phyloP scores from a whole-genome alignment of 2,113 vertebrate species.

The Thalassarche chlororhynchos region DNA sequence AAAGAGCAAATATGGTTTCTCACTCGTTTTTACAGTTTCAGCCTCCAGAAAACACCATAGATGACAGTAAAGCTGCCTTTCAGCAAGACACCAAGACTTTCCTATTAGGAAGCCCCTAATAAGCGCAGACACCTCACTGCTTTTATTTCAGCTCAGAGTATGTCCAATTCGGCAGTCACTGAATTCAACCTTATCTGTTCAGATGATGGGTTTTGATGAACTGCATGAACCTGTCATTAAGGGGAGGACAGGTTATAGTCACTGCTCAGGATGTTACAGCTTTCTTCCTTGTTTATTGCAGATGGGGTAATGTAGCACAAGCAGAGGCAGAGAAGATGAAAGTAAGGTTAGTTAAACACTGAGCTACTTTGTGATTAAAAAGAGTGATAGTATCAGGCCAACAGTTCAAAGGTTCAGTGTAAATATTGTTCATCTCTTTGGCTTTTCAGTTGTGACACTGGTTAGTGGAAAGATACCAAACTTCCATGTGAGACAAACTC shows the following conservation, averaged over 20 bases:
- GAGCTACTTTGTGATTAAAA: conserved; percentile 18
- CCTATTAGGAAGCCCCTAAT: conserved; percentile 6
- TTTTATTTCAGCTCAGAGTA: conserved; percentile 42
- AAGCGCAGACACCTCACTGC: conserved; percentile 70
- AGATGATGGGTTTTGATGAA: conserved; percentile 49
- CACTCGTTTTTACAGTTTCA: neutral
- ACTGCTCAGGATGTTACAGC: neutral
- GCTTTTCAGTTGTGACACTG: neutral
- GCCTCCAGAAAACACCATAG: neutral
- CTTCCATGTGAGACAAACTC: neutral
- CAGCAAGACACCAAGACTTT: neutral
- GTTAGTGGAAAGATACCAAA: neutral
- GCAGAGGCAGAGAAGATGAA: conserved; percentile 34
- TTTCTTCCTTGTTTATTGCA: conserved; percentile 17
- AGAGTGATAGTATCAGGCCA: neutral
- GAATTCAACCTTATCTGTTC: conserved; percentile 57
- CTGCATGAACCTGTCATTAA: conserved; percentile 59
- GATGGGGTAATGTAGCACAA: neutral
- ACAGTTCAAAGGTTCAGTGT: neutral
- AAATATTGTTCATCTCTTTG: neutral
- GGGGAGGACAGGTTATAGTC: conserved; percentile 45
- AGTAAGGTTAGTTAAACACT: conserved; percentile 38
- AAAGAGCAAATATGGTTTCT: neutral
- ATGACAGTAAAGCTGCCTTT: neutral
- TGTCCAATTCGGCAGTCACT: neutral